Evolutionary conservation across 2,888 invertebrate genomes (phyloP), one percentile per base, ranked within the genome.

Genomic region (Asteroscopus sphinx): DNA sequence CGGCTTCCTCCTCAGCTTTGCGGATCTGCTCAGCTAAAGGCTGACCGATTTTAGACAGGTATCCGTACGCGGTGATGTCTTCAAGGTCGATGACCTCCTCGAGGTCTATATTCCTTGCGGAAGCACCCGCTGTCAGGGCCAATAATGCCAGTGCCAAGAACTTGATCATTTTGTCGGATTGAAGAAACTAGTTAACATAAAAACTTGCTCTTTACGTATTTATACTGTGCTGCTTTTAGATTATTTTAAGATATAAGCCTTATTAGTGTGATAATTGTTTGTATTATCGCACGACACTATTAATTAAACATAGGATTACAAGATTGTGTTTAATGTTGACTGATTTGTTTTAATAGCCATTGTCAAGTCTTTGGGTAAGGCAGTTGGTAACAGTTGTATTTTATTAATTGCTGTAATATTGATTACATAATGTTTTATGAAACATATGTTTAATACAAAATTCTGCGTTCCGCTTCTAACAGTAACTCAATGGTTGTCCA

Each of bases 11-110:
- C 2, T 64, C 68, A 16, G 47, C 62, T 62, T 69, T 48, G 12
- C 62, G 68, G 35, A 80, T 68, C 40, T 54, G 48, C 1, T 72
- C 65, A 25, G 76, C 80, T 32, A 68, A 46, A 5, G 78, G 79
- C 3, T 77, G 56, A 41, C 73, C 78, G 30, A 75, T 30, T 49
- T 55, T 76, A 9, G 30, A 16, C 15, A 74, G 44, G 46, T 80
- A 82, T 1, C 71, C 73, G 9, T 64, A 75, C 0, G 77, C 76
- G 2, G 73, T 66, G 44, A 55, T 70, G 28, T 60, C 51, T 37
- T 71, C 72, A 6, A 67, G 15, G 12, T 69, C 59, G 7, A 72
- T 64, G 2, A 69, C 48, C 41, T 60, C 57, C 35, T 58, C 52
- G 7, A 60, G 45, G 35, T 67, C 48, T 3, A 68, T 26, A 12